A percentile compares a stretch with the other conserved stretches of the same genome.
These are phyloP conservation scores for Tolmerus cingulatus DNA, from an alignment of 2,888 invertebrate species.

Conservation along the genomic window DNA sequence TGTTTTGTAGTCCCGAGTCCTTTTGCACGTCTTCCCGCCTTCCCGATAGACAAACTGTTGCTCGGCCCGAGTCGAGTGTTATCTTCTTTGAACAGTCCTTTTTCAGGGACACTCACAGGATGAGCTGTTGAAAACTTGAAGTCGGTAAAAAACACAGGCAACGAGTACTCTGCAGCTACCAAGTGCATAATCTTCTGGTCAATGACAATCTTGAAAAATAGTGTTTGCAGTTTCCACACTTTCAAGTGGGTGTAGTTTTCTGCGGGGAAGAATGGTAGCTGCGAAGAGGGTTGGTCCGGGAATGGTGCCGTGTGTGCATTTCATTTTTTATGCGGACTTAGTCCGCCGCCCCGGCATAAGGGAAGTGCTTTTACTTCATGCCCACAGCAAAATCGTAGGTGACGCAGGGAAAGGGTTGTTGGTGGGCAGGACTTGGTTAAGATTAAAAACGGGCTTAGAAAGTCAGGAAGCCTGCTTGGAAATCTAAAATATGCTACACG, in stretches of 20 bases:
- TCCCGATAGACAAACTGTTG: not conserved
- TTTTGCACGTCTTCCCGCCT: not conserved
- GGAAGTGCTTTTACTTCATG: not conserved
- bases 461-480: not conserved
- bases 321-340: not conserved
- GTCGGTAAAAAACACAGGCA: not conserved
- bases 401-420: not conserved
- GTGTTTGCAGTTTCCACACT: not conserved
- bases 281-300: not conserved
- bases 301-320: not conserved
- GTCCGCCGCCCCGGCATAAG: not conserved
- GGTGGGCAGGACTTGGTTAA: not conserved
- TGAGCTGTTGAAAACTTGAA: not conserved
- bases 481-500: not conserved
- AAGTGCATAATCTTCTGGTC: not conserved
- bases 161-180: not conserved
- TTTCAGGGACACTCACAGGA: not conserved
- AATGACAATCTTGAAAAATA: not conserved
- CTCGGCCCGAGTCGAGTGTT: not conserved
- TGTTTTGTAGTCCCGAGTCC: not conserved
- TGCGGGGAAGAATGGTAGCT: not conserved
- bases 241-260: not conserved
- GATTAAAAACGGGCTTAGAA: not conserved
- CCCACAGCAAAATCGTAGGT: not conserved
- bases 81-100: not conserved